phyloP scores from a whole-genome alignment of 2,797 vertebrate species.

The Gila robusta region DNA sequence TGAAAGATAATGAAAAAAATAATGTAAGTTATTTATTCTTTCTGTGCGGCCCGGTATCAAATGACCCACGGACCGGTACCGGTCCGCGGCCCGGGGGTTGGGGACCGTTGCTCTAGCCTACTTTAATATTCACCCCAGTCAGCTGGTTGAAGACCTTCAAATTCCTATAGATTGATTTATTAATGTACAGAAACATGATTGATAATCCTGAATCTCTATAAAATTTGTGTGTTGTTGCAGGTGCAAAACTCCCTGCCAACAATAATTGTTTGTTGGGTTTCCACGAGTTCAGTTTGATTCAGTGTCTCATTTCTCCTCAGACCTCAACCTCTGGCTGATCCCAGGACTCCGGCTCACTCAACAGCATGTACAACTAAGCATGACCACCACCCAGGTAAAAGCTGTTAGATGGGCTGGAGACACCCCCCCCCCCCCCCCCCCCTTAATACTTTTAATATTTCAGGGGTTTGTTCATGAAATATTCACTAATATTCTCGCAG shows the following conservation, averaged over 20 bases:
- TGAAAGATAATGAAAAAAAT: too few relatives aligned
- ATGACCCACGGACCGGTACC: too few relatives aligned
- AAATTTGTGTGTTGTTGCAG: background rate
- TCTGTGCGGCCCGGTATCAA: too few relatives aligned
- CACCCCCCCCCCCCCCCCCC: too few relatives aligned
- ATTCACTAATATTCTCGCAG: background rate
- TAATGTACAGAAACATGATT: background rate
- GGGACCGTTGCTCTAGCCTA: too few relatives aligned
- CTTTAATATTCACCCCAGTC: background rate
- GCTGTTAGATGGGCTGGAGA: background rate
- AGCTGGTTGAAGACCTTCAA: background rate
- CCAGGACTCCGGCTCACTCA: constrained; percentile 35
- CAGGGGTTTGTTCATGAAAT: background rate
- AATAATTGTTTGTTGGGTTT: background rate
- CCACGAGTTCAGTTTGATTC: background rate
- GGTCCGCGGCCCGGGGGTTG: too few relatives aligned
- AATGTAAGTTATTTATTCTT: too few relatives aligned
- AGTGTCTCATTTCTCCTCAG: background rate
- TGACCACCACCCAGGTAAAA: constrained; percentile 5
- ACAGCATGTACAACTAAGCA: constrained; percentile 33
- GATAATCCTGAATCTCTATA: background rate
- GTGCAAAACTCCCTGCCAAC: background rate
- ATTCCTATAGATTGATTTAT: background rate
- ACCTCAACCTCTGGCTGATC: constrained; percentile 39
- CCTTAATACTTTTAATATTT: too few relatives aligned